Evolutionary conservation across 2,797 vertebrate species (phyloP).

Genomic region (Falco novaeseelandiae): DNA sequence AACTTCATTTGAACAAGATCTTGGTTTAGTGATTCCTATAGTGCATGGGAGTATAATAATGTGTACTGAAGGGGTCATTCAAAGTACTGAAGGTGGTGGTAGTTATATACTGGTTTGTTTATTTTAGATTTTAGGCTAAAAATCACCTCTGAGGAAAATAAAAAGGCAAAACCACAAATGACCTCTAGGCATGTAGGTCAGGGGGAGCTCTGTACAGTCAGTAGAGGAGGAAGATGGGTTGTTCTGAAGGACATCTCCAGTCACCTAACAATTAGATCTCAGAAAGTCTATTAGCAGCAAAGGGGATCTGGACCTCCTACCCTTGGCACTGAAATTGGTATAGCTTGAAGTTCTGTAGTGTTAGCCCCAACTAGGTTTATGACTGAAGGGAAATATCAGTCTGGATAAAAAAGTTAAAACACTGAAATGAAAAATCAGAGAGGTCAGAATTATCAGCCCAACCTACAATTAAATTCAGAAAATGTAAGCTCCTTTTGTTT

Average conservation of each 20-base stretch:
- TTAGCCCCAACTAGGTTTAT: background rate
- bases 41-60: background rate
- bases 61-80: background rate
- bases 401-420: background rate
- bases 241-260: background rate
- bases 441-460: background rate
- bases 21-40: background rate
- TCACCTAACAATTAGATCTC: background rate
- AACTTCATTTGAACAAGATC: background rate
- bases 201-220: background rate
- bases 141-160: background rate
- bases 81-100: background rate
- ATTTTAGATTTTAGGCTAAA: background rate
- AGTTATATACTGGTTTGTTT: background rate
- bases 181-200: background rate
- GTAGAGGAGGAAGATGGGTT: background rate
- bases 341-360: background rate
- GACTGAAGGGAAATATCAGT: background rate
- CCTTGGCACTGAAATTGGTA: background rate
- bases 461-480: background rate
- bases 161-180: background rate
- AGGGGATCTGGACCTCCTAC: background rate
- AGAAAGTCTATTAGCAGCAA: background rate
- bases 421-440: background rate
- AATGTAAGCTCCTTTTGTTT: background rate